These are phyloP conservation scores for Stigmatopora nigra DNA, from an alignment of 2,113 vertebrate species.

Conservation along the genomic window DNA sequence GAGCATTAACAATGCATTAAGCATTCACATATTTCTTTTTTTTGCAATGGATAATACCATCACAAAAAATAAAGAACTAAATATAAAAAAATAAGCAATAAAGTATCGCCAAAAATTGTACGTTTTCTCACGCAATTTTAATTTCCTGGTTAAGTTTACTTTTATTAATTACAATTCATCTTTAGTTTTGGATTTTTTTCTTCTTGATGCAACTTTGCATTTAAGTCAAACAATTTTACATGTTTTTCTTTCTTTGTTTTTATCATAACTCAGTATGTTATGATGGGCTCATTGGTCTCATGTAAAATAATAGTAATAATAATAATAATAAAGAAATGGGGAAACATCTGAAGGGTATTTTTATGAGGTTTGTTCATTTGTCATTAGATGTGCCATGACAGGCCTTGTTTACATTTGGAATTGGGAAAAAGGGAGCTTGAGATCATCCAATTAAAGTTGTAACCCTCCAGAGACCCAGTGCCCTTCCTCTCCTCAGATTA, in stretches of 20 bases:
- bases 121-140: neutral
- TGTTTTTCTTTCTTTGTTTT: neutral
- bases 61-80: neutral
- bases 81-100: neutral
- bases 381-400: constrained; percentile 68
- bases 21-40: neutral
- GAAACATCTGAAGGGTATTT: constrained; percentile 42
- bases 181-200: neutral
- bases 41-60: too few relatives aligned
- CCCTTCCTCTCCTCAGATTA: constrained; percentile 63
- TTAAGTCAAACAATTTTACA: neutral
- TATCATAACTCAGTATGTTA: neutral
- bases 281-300: neutral
- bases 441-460: constrained; percentile 68
- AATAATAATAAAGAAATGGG: constrained; percentile 4
- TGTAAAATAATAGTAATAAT: constrained; percentile 4
- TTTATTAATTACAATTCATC: neutral
- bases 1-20: too few relatives aligned
- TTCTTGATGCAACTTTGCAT: neutral
- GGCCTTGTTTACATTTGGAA: constrained; percentile 71
- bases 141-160: neutral
- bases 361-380: constrained; percentile 58
- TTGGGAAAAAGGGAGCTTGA: constrained; percentile 62
- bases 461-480: constrained; percentile 62
- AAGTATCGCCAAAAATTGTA: neutral